Evolutionary conservation across 2,797 vertebrate species (phyloP).

Genomic region (Rhodeus uyekii): DNA sequence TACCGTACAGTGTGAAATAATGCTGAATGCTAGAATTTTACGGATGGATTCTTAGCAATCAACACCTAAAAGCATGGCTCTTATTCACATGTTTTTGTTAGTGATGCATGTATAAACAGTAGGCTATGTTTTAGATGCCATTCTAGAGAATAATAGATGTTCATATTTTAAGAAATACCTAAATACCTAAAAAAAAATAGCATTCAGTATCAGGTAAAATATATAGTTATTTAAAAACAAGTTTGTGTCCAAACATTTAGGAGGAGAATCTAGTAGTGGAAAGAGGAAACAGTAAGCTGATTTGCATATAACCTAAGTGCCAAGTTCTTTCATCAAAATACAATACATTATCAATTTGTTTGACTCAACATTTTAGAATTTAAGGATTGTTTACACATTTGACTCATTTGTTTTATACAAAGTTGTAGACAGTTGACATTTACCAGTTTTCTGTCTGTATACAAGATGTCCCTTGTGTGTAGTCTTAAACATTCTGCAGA

Average conservation of each 20-base stretch:
- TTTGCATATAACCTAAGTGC: neutral
- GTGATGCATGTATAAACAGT: too few species aligned
- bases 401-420: constrained; percentile 1
- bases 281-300: neutral
- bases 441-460: neutral
- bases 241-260: neutral
- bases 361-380: constrained; percentile 26
- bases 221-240: too few species aligned
- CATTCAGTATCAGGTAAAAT: too few species aligned
- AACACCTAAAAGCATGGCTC: too few species aligned
- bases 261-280: neutral
- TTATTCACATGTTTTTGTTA: too few species aligned
- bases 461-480: neutral
- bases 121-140: too few species aligned
- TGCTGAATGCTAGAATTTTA: too few species aligned
- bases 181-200: too few species aligned
- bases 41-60: too few species aligned
- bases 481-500: neutral
- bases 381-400: constrained; percentile 17
- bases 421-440: neutral
- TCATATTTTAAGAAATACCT: too few species aligned
- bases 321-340: neutral
- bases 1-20: too few species aligned
- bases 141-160: too few species aligned
- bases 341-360: neutral